Percentiles rank a stretch among this genome's conserved stretches.
Conservation (phyloP, 2,888 invertebrate species). For the Lathronympha strigana region DNA sequence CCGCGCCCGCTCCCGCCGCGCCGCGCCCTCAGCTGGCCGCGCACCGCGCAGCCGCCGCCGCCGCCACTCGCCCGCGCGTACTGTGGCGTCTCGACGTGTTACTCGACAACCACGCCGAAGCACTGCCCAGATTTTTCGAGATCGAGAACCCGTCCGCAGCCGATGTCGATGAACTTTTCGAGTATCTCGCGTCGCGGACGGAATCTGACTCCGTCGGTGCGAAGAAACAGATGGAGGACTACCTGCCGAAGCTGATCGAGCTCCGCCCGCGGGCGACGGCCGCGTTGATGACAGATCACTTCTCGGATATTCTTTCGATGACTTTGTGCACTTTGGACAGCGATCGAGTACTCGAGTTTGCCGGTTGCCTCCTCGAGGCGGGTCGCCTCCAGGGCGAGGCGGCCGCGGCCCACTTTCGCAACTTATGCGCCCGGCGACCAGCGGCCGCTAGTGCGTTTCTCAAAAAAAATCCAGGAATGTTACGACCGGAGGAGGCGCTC, state of each 20-base stretch:
- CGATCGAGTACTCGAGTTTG: constrained; percentile 60
- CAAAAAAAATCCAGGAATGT: constrained; percentile 59
- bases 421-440: constrained; percentile 58
- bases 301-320: constrained; percentile 50
- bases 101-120: constrained; percentile 55
- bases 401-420: constrained; percentile 45
- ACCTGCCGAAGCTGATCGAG: constrained; percentile 57
- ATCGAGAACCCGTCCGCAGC: constrained; percentile 59
- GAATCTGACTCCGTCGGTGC: constrained; percentile 51
- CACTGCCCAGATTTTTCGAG: constrained; percentile 62
- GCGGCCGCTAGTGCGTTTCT: constrained; percentile 62
- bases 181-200: constrained; percentile 59
- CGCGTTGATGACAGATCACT: constrained; percentile 59
- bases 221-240: constrained; percentile 50
- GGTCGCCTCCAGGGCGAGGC: constrained; percentile 45
- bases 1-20: constrained; percentile 44
- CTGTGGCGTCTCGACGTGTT: constrained; percentile 63
- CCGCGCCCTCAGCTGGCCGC: constrained; percentile 35
- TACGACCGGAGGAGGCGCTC: constrained; percentile 74
- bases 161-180: constrained; percentile 72
- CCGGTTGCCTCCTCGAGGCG: constrained; percentile 57
- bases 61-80: constrained; percentile 58
- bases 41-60: constrained; percentile 43
- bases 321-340: constrained; percentile 50
- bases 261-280: constrained; percentile 67